Conservation (phyloP, 2,797 vertebrate genomes). For the Rhinophrynus dorsalis region DNA sequence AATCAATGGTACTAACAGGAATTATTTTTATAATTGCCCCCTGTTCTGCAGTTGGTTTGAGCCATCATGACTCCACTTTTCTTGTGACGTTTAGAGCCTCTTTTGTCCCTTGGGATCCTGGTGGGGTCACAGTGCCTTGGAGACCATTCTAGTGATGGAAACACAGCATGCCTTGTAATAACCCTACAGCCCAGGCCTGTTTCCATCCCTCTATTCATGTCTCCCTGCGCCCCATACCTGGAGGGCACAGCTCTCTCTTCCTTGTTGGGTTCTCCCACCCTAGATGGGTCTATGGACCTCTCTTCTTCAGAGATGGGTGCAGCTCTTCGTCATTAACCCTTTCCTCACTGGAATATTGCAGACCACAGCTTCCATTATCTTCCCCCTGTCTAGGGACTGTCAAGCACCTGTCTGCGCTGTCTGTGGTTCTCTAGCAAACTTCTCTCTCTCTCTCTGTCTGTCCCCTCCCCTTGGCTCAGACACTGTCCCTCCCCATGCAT, state of each 20-base stretch:
- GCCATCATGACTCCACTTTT: too few species aligned
- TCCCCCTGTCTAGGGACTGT: not conserved
- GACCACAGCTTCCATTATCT: not conserved
- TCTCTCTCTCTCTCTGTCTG: constrained; percentile 1
- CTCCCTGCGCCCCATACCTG: constrained; percentile 11
- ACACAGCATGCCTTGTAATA: too few species aligned
- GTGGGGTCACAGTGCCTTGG: too few species aligned
- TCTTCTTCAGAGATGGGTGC: not conserved
- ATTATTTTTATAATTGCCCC: too few species aligned
- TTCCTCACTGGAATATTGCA: not conserved
- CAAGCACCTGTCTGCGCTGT: constrained; percentile 4
- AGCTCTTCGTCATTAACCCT: not conserved
- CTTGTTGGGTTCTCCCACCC: not conserved
- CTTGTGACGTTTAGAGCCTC: too few species aligned
- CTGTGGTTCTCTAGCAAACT: not conserved
- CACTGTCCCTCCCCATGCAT: constrained; percentile 22
- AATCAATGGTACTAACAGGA: too few species aligned
- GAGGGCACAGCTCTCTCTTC: not conserved
- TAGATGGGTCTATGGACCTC: not conserved
- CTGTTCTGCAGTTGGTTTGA: too few species aligned
- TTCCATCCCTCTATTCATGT: too few species aligned
- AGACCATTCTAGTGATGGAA: too few species aligned
- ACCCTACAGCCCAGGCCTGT: too few species aligned
- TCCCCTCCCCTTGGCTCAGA: constrained; percentile 29
- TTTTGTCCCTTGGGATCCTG: too few species aligned